A percentile compares a stretch with the other conserved stretches of the same genome.
phyloP scores from a whole-genome alignment of 2,888 invertebrate genomes.

The Heliconius hortense region DNA sequence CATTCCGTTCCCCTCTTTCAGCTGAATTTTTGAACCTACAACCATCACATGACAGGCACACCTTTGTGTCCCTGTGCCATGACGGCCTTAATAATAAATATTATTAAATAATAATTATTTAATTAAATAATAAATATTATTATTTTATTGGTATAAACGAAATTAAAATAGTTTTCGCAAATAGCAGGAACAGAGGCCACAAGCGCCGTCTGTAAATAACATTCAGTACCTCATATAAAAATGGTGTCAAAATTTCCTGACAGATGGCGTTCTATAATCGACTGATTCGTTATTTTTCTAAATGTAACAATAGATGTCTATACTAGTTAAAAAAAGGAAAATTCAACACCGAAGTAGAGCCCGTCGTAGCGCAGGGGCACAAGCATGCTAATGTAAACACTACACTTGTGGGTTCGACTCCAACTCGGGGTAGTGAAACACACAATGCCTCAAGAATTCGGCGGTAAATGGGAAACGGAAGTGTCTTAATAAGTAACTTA shows the following conservation, averaged over 20 bases:
- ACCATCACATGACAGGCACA: too few species aligned
- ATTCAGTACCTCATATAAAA: neutral
- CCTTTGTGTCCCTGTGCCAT: too few species aligned
- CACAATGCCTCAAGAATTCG: too few species aligned
- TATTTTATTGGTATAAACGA: neutral
- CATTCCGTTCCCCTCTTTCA: neutral
- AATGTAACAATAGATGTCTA: constrained; percentile 46
- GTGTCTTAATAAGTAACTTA: too few species aligned
- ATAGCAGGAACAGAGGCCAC: neutral
- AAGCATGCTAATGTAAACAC: neutral
- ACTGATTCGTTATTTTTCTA: neutral
- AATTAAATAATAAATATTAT: too few species aligned
- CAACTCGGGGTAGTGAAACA: too few species aligned
- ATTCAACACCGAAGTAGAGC: neutral
- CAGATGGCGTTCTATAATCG: neutral
- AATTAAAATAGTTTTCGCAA: neutral
- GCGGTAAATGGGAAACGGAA: too few species aligned
- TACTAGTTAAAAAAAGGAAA: constrained; percentile 40
- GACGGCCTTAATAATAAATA: too few species aligned
- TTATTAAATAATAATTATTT: too few species aligned
- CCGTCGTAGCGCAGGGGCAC: neutral
- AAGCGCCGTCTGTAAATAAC: neutral
- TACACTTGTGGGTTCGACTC: too few species aligned
- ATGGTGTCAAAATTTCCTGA: neutral
- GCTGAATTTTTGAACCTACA: too few species aligned